Conservation (phyloP, 2,888 invertebrate genomes). For the Pediacus dermestoides region DNA sequence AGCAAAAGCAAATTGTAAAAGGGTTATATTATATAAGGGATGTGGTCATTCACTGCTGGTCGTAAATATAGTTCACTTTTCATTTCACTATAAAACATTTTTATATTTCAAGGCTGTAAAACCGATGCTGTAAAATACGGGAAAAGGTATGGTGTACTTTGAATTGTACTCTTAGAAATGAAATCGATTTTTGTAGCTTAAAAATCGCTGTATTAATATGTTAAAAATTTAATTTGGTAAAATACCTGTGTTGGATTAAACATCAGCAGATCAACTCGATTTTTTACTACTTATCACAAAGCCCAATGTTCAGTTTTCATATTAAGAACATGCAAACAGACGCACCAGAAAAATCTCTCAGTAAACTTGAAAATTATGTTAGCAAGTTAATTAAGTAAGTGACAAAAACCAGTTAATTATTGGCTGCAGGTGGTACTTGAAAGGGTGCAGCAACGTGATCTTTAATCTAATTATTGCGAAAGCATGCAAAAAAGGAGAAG, state of each 20-base stretch:
- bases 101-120: slow-evolving; percentile 23
- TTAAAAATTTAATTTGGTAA: too few relatives aligned
- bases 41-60: slow-evolving; percentile 29
- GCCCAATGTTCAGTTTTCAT: too few relatives aligned
- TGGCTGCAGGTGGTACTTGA: slow-evolving; percentile 30
- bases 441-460: slow-evolving; percentile 29
- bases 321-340: too few relatives aligned
- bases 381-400: slow-evolving; percentile 21
- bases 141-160: too few relatives aligned
- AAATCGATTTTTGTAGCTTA: too few relatives aligned
- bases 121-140: slow-evolving; percentile 8
- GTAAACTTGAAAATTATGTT: background rate
- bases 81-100: slow-evolving; percentile 32
- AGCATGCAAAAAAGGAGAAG: too few relatives aligned
- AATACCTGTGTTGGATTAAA: too few relatives aligned
- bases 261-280: too few relatives aligned
- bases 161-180: too few relatives aligned
- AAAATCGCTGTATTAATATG: too few relatives aligned
- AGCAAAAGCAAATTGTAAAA: slow-evolving; percentile 38
- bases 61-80: slow-evolving; percentile 43
- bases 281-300: too few relatives aligned
- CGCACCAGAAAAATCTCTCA: too few relatives aligned
- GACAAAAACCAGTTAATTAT: slow-evolving; percentile 28
- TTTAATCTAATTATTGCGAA: slow-evolving; percentile 28
- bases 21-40: slow-evolving; percentile 40